phyloP scores from a whole-genome alignment of 2,113 vertebrate genomes.

The Chaetops frenatus region DNA sequence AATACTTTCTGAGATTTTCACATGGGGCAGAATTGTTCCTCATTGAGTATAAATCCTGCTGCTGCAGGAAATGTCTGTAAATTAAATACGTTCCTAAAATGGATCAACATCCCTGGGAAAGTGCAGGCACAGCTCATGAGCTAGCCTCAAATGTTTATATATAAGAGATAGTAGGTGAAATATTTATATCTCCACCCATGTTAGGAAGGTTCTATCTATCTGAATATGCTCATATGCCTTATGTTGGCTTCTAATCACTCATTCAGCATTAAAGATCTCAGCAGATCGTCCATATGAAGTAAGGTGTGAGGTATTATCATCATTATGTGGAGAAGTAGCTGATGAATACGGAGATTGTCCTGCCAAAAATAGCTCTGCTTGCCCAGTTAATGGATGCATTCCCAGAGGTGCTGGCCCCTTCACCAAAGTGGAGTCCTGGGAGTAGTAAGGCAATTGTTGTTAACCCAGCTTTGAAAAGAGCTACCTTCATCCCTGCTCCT shows the following conservation, averaged over 20 bases:
- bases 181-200: background rate
- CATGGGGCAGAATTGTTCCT: background rate
- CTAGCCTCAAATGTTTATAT: background rate
- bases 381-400: background rate
- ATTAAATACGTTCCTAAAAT: constrained; percentile 6
- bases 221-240: background rate
- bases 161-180: background rate
- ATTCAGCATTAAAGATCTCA: background rate
- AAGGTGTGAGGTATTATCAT: background rate
- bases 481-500: background rate
- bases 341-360: background rate
- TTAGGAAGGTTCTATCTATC: background rate
- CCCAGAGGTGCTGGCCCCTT: background rate
- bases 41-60: constrained; percentile 1
- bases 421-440: background rate
- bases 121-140: background rate
- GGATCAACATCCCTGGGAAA: constrained; percentile 37
- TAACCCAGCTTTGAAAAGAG: background rate
- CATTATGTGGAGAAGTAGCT: background rate
- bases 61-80: constrained; percentile 31
- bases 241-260: background rate
- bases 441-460: background rate
- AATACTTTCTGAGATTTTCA: background rate
- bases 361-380: background rate
- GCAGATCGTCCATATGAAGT: background rate